These are phyloP conservation scores for Marmota monax DNA, from an alignment of 2,113 vertebrate species.

Conservation along the genomic window DNA sequence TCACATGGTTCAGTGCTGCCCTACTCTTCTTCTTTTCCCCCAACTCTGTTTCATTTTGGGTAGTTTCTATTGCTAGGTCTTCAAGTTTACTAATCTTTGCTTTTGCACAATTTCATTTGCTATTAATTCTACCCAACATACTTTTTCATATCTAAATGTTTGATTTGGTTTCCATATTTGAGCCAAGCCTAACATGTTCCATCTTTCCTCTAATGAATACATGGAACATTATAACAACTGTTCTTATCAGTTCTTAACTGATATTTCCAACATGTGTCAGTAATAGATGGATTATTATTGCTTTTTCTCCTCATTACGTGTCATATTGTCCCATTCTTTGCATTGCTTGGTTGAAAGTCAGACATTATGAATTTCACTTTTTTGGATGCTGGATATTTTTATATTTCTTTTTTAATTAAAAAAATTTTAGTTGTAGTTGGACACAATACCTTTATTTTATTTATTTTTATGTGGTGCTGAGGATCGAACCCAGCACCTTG, in stretches of 20 bases:
- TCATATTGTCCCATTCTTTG: background rate
- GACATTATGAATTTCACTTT: background rate
- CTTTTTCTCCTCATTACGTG: background rate
- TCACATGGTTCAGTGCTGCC: background rate
- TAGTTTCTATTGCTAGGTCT: background rate
- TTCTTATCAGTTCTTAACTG: background rate
- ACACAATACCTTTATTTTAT: too few relatives aligned
- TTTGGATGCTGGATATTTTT: background rate
- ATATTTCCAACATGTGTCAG: background rate
- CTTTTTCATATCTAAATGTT: background rate
- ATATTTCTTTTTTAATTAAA: too few relatives aligned
- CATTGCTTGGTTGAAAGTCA: background rate
- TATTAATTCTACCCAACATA: background rate
- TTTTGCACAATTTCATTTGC: background rate
- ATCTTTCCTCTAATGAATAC: background rate
- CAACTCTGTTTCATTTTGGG: background rate
- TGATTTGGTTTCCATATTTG: background rate
- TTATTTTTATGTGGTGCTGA: too few relatives aligned
- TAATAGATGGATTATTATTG: background rate
- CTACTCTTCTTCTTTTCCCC: background rate
- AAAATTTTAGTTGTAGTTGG: too few relatives aligned
- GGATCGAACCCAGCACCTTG: too few relatives aligned
- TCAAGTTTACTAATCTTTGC: background rate
- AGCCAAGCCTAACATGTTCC: background rate
- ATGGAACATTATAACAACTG: background rate